These are phyloP conservation scores for Lycia hirtaria DNA, from an alignment of 2,888 invertebrate genomes.

Conservation along the genomic window DNA sequence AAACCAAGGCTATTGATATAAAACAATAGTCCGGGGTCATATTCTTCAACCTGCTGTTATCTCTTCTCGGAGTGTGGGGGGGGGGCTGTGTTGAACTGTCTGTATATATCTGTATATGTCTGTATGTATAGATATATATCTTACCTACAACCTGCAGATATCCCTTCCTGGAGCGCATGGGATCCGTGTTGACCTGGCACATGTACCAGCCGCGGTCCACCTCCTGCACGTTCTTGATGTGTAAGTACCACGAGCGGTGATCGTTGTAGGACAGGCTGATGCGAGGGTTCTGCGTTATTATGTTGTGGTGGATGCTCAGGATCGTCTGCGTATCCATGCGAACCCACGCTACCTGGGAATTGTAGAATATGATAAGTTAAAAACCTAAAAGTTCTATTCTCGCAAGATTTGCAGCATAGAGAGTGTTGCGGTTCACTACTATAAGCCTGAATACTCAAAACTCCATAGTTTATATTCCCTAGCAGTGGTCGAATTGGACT, in stretches of 20 bases:
- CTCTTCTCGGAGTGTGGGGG: too few relatives aligned
- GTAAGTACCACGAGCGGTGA: conserved; percentile 96
- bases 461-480: too few relatives aligned
- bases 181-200: conserved; percentile 97
- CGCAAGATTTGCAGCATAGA: too few relatives aligned
- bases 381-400: too few relatives aligned
- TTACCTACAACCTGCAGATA: conserved; percentile 96
- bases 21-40: too few relatives aligned
- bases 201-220: conserved; percentile 96
- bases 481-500: too few relatives aligned
- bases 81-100: too few relatives aligned
- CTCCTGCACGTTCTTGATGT: conserved; percentile 94
- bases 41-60: too few relatives aligned
- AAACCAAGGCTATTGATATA: too few relatives aligned
- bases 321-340: conserved; percentile 97
- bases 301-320: conserved; percentile 95
- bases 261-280: conserved; percentile 95
- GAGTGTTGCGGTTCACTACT: too few relatives aligned
- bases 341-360: conserved; percentile 96
- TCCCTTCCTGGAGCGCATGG: conserved; percentile 95
- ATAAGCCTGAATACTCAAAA: too few relatives aligned
- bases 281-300: conserved; percentile 95
- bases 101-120: not conserved
- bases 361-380: not conserved
- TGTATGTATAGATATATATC: conserved; percentile 51